These are phyloP conservation scores for Pterostichus madidus DNA, from an alignment of 2,888 invertebrate species.

Conservation along the genomic window DNA sequence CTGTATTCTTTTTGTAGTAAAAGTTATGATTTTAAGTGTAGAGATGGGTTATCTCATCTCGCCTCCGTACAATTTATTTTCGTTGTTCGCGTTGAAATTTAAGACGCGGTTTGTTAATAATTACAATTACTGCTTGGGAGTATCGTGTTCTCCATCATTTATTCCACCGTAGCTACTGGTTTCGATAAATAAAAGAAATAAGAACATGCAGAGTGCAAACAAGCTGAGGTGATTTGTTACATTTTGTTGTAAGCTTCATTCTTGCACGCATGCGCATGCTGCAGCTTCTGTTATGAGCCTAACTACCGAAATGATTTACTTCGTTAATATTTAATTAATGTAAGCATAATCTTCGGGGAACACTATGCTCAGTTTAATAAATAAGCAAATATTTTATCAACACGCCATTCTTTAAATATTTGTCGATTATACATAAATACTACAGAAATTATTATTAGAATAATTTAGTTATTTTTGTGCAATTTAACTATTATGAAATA, in stretches of 20 bases:
- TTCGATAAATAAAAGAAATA: constrained; percentile 60
- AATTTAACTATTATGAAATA: too few species aligned
- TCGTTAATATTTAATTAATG: constrained; percentile 29
- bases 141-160: constrained; percentile 66
- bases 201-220: constrained; percentile 60
- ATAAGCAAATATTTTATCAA: constrained; percentile 13
- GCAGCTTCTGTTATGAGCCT: constrained; percentile 13
- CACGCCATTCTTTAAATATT: too few species aligned
- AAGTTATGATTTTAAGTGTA: constrained; percentile 1
- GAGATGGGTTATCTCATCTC: neutral
- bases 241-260: constrained; percentile 57
- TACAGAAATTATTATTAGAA: too few species aligned
- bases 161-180: constrained; percentile 63
- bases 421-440: too few species aligned
- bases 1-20: neutral
- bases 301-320: constrained; percentile 51
- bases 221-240: constrained; percentile 62
- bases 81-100: constrained; percentile 47
- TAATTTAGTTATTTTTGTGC: too few species aligned
- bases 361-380: neutral
- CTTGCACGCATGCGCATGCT: constrained; percentile 49
- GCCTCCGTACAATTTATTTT: constrained; percentile 24
- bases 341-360: constrained; percentile 13
- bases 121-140: constrained; percentile 63
- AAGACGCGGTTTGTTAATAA: constrained; percentile 59